Evolutionary conservation across 2,888 invertebrate species (phyloP).

Genomic region (Lysandra coridon): DNA sequence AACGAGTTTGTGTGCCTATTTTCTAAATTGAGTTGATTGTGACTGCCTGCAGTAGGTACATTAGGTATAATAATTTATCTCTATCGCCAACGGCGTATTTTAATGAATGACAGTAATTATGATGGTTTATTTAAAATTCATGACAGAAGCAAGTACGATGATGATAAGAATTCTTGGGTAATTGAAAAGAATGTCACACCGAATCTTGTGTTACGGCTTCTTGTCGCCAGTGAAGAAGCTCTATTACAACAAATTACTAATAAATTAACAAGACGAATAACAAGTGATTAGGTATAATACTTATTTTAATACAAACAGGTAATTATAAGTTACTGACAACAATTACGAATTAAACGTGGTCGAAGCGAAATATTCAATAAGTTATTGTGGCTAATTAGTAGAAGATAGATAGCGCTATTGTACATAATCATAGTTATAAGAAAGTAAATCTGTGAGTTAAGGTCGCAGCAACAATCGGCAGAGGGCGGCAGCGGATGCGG

Average conservation of each 20-base stretch:
- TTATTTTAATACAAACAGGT: background rate
- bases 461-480: slow-evolving; percentile 44
- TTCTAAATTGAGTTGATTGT: background rate
- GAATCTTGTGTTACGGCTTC: background rate
- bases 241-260: background rate
- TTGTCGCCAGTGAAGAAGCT: background rate
- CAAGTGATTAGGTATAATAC: background rate
- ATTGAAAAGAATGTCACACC: background rate
- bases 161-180: background rate
- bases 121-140: slow-evolving; percentile 10
- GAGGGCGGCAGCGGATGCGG: slow-evolving; percentile 43
- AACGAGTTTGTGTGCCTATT: background rate
- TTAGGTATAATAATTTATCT: background rate
- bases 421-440: background rate
- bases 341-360: background rate
- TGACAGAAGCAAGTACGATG: background rate
- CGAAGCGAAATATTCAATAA: background rate
- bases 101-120: slow-evolving; percentile 2
- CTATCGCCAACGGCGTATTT: background rate
- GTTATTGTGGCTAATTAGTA: background rate
- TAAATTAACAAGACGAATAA: background rate
- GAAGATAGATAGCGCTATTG: background rate
- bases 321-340: background rate
- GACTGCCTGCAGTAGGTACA: background rate
- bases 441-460: slow-evolving; percentile 7